Conservation (phyloP, 2,113 vertebrate species). For the Amphiprion ocellaris region DNA sequence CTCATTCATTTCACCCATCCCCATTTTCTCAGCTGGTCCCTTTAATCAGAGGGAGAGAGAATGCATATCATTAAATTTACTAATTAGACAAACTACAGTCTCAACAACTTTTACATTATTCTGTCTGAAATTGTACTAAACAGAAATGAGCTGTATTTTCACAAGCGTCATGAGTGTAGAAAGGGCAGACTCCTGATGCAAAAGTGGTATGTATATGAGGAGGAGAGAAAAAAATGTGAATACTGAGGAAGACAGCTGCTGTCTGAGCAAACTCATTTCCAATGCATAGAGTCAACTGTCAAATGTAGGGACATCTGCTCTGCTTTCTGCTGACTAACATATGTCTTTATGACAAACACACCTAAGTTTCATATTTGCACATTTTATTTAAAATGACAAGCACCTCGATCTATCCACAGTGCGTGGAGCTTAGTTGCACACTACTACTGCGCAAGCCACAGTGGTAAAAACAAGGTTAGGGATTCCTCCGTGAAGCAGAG, state of each 20-base stretch:
- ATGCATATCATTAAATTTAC: conserved; percentile 53
- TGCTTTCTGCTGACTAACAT: conserved; percentile 44
- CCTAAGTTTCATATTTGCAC: conserved; percentile 32
- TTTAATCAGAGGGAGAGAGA: conserved; percentile 46
- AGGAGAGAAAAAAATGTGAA: conserved; percentile 34
- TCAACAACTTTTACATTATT: conserved; percentile 44
- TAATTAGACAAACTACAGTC: conserved; percentile 57
- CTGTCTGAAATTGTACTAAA: conserved; percentile 28
- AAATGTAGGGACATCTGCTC: conserved; percentile 64
- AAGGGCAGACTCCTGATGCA: conserved; percentile 38
- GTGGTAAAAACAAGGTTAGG: conserved; percentile 24
- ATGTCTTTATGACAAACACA: conserved; percentile 46
- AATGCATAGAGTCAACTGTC: conserved; percentile 55
- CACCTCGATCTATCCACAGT: conserved; percentile 28
- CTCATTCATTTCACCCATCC: conserved; percentile 22
- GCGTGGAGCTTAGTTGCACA: conserved; percentile 1
- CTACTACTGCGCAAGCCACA: neutral
- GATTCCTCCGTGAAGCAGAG: conserved; percentile 19
- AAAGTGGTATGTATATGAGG: conserved; percentile 48
- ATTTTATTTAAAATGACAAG: conserved; percentile 27
- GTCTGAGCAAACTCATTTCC: conserved; percentile 58
- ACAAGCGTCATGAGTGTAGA: conserved; percentile 18
- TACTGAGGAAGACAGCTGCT: conserved; percentile 62
- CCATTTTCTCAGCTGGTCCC: conserved; percentile 28
- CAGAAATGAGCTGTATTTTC: conserved; percentile 22